A percentile compares a stretch with the other conserved stretches of the same genome.
Conservation (phyloP, 2,797 vertebrate genomes). For the Clarias fuscus region DNA sequence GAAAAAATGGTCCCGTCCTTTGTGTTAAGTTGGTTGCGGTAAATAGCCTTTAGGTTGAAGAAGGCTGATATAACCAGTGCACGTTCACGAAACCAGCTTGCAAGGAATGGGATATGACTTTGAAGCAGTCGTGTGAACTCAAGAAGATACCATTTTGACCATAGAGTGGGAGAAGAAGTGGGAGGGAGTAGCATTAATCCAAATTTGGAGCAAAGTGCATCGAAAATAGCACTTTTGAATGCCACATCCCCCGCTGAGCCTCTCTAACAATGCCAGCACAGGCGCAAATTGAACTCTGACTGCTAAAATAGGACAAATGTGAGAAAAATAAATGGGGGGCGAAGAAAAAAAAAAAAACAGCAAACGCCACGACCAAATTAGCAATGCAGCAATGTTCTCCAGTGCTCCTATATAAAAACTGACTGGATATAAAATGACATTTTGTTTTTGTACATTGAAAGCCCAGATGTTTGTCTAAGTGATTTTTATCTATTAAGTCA, state of each 20-base stretch:
- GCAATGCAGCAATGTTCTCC: not conserved
- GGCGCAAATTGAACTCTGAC: not conserved
- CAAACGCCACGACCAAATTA: not conserved
- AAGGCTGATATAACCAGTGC: not conserved
- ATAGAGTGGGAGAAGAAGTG: not conserved
- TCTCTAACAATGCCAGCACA: not conserved
- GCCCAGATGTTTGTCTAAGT: not conserved
- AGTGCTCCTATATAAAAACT: not conserved
- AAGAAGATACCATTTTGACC: not conserved
- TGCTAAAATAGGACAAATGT: slow-evolving; percentile 12
- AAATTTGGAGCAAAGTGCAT: not conserved
- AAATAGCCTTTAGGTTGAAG: not conserved
- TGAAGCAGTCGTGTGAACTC: not conserved
- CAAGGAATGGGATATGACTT: not conserved
- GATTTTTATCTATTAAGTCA: not conserved
- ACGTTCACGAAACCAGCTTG: not conserved
- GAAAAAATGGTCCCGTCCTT: not conserved
- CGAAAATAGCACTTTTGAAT: slow-evolving; percentile 12
- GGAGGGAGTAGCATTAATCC: too few species aligned
- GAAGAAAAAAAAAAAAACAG: not conserved
- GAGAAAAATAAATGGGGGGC: not conserved
- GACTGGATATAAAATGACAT: not conserved
- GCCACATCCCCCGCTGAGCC: not conserved
- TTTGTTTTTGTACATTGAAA: not conserved
- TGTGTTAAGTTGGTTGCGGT: not conserved